These are phyloP conservation scores for Speoplatyrhinus poulsoni DNA, from an alignment of 2,113 vertebrate species.

Conservation along the genomic window DNA sequence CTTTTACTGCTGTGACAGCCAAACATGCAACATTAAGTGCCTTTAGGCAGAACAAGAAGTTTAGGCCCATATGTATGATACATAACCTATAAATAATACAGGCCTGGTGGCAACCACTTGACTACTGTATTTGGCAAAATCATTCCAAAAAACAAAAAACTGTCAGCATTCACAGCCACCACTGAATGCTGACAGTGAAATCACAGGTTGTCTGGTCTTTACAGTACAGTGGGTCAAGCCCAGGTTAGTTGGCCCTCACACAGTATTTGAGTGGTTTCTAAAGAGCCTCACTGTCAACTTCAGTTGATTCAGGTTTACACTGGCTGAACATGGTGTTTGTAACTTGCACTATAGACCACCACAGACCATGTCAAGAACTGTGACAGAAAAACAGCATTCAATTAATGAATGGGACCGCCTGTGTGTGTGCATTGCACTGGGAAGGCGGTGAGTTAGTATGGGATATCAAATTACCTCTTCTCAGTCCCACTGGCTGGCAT, in stretches of 20 bases:
- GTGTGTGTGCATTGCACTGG: conserved; percentile 31
- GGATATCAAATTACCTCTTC: conserved; percentile 62
- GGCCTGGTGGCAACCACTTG: too few relatives aligned
- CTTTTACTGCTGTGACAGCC: too few relatives aligned
- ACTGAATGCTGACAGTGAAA: not conserved
- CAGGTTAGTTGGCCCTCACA: not conserved
- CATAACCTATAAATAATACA: too few relatives aligned
- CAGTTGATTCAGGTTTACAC: not conserved
- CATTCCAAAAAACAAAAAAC: not conserved
- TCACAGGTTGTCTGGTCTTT: not conserved
- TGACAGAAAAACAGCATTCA: conserved; percentile 35
- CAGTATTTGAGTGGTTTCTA: not conserved
- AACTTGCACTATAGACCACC: conserved; percentile 22
- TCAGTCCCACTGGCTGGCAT: conserved; percentile 61
- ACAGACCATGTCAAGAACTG: conserved; percentile 17
- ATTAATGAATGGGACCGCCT: conserved; percentile 37
- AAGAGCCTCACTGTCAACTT: not conserved
- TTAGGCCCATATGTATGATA: too few relatives aligned
- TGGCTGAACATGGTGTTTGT: conserved; percentile 1
- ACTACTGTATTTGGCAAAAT: not conserved
- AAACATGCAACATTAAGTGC: too few relatives aligned
- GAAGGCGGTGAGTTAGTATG: conserved; percentile 36
- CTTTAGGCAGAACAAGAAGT: too few relatives aligned
- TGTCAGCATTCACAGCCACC: too few relatives aligned
- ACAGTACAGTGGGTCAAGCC: not conserved